Evolutionary conservation across 1,140 invertebrate genomes (phyloP), one percentile per base, ranked within the genome.

Genomic region (Dreissena rostriformis): DNA sequence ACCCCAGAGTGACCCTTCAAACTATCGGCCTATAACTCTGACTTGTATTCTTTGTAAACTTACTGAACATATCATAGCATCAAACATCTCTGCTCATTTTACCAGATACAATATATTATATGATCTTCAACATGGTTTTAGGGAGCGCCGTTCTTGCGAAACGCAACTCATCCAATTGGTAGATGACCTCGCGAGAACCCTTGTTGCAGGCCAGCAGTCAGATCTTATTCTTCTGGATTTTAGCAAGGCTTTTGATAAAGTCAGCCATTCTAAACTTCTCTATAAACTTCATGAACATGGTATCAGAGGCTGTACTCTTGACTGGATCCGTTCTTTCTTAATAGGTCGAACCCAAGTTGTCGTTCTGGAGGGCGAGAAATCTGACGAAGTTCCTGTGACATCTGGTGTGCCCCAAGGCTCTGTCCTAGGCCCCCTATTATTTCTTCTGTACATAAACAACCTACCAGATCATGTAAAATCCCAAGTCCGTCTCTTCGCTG

Each of bases 11-110:
- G 39, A 68, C 15, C 39, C 71, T 28, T 26, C 61, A 61, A 86
- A 86, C 49, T 77, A 81, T 39, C 39, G 78, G 7, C 78, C 72
- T 65, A 86, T 82, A 11, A 76, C 77, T n/a, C 39, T 77, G 17
- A 82, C 84, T 0, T 82, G 80, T 29, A 73, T 78, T 57, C 26
- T 57, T 10, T 76, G 63, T 28, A 84, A 78, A 78, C 52, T 75
- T 63, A 63, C 19, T 63, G 24, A 19, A 63, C 24, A 63, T 68
- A 26, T 68, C 66, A 26, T 68, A 28, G 66, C 26, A n/a, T 68
- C 26, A 1, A 17, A n/a, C 17, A 24, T 68, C 24, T 68, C 66
- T n/a, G 24, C 15, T n/a, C 66, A 68, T 26, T 51, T 72, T 17
- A 72, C 14, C 26, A 17, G n/a, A 51, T 51, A 72, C 19, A 72